Evolutionary conservation across 2,113 vertebrate species (phyloP).

Genomic region (Chloebia gouldiae): DNA sequence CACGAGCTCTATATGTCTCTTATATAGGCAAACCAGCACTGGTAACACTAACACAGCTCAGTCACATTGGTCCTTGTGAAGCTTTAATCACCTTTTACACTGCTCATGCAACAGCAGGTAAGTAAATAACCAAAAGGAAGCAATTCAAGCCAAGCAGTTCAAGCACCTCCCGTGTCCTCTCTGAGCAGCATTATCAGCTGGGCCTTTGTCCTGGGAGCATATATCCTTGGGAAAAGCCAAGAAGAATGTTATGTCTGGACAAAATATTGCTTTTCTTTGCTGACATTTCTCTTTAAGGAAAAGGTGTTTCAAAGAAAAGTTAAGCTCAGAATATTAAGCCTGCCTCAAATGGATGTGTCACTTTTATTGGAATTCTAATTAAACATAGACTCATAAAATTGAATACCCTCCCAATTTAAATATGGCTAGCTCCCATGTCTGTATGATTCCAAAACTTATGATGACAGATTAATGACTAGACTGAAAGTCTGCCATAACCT

Average conservation of each 20-base stretch:
- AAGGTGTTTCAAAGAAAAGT: slow-evolving; percentile 47
- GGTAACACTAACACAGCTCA: neutral
- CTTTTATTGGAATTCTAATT: slow-evolving; percentile 73
- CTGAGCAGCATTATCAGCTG: neutral
- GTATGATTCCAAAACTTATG: slow-evolving; percentile 3
- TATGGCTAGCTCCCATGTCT: neutral
- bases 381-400: slow-evolving; percentile 65
- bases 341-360: slow-evolving; percentile 56
- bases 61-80: neutral
- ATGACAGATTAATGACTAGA: slow-evolving; percentile 59
- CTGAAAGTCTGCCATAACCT: slow-evolving; percentile 68
- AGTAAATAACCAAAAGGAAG: neutral
- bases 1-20: fast-evolving
- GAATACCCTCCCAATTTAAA: slow-evolving; percentile 40
- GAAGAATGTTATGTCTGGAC: neutral
- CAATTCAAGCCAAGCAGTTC: neutral
- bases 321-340: slow-evolving; percentile 53
- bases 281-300: slow-evolving; percentile 42
- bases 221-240: neutral
- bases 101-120: neutral
- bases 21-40: neutral
- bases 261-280: slow-evolving; percentile 50
- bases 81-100: neutral
- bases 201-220: neutral
- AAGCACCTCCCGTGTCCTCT: neutral